Evolutionary conservation across 2,113 vertebrate species (phyloP).

Genomic region (Parus major): DNA sequence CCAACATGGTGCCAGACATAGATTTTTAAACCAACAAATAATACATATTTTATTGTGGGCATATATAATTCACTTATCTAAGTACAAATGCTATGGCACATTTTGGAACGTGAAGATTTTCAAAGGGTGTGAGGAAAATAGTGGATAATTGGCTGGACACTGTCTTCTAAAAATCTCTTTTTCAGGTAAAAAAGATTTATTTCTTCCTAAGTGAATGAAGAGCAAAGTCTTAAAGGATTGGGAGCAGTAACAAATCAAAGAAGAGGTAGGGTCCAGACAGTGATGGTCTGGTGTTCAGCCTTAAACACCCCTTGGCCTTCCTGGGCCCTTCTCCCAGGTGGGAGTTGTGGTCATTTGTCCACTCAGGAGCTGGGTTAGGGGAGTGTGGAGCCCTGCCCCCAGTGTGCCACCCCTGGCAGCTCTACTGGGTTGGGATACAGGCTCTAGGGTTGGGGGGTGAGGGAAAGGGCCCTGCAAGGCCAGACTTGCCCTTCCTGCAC

Average conservation of each 20-base stretch:
- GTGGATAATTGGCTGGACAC: not conserved
- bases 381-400: not conserved
- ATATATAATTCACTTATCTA: not conserved
- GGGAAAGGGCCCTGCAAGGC: not conserved
- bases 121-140: not conserved
- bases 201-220: not conserved
- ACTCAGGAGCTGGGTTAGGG: not conserved
- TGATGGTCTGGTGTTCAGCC: fast-evolving
- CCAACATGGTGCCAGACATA: not conserved
- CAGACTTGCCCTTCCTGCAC: not conserved
- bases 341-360: not conserved
- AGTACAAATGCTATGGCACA: not conserved
- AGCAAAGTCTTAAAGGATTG: not conserved
- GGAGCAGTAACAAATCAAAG: not conserved
- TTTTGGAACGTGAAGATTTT: not conserved
- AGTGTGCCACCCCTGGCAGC: not conserved
- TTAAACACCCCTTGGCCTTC: not conserved
- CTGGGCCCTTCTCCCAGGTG: not conserved
- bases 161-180: not conserved
- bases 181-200: not conserved
- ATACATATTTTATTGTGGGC: not conserved
- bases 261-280: not conserved
- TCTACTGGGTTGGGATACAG: fast-evolving
- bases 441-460: fast-evolving
- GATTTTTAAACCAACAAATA: not conserved